Percentiles rank a stretch among this genome's conserved stretches.
Evolutionary conservation across 2,797 vertebrate genomes (phyloP).

Genomic region (Nyctibius grandis): DNA sequence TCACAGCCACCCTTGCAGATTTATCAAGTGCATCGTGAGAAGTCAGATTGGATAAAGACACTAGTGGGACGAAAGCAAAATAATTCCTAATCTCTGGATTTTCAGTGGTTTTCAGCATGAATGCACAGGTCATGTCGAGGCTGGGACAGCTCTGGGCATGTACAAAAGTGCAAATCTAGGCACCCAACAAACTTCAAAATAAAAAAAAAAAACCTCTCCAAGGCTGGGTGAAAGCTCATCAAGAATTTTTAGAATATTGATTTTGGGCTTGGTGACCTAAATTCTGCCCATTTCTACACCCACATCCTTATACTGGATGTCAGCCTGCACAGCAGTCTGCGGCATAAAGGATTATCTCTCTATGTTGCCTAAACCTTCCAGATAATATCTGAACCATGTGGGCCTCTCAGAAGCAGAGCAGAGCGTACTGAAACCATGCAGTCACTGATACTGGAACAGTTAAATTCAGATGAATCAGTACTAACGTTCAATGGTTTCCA

Average conservation of each 20-base stretch:
- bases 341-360: neutral
- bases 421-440: neutral
- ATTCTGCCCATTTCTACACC: neutral
- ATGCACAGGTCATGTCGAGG: accelerated
- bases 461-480: neutral
- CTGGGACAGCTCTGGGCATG: neutral
- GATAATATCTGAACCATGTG: too few species aligned
- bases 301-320: neutral
- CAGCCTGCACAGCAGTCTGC: neutral
- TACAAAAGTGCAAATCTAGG: neutral
- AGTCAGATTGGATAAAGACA: neutral
- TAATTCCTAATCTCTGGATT: neutral
- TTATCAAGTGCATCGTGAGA: neutral
- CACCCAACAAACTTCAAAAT: neutral
- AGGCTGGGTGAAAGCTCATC: neutral
- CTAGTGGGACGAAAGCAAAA: neutral
- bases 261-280: neutral
- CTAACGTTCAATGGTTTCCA: neutral
- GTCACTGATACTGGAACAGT: neutral
- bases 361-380: neutral
- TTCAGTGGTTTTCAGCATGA: neutral
- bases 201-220: neutral
- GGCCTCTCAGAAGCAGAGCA: neutral
- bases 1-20: neutral
- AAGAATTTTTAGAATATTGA: neutral